Evolutionary conservation across 2,888 invertebrate genomes (phyloP), one percentile per base, ranked within the genome.

Genomic region (Osmoderma eremita): DNA sequence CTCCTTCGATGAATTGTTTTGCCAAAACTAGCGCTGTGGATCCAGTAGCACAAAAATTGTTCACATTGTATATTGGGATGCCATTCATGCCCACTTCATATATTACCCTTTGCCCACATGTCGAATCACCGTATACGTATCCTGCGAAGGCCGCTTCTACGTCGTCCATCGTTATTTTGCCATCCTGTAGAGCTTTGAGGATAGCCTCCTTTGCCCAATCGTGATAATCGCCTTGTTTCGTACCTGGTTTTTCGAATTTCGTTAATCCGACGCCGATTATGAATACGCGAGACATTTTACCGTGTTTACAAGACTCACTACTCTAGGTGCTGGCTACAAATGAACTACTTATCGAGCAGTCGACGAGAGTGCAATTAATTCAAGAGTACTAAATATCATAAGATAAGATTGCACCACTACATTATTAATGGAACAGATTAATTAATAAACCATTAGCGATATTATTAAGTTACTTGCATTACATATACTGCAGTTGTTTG

Each of bases 211-310:
- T 92, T n/a, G 93, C 97, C 88, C 98, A 90, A 74, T 96, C 91
- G 0, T 98, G 98, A 81, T 98, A 99, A 82, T 98, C 98, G 22
- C 39, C 50, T 54, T 90, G 86, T 65, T 89, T 84, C 50, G 86
- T 85, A 61, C 93, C 96, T 48, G 98, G 98, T 83, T 98, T 98
- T 78, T 95, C 92, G 84, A 99, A 99, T 86, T 97, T 97, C 70
- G 97, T 97, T 97, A 98, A 97, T 71, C 97, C 97, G 73, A 97
- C 97, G 71, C 97, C 98, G 76, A 97, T 88, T 63, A 97, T 95
- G 82, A 88, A 97, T 62, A 96, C 95, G 82, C 80, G 79, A 61
- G 75, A 79, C 82, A 83, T 82, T 76, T 75, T 77, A n/a, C n/a
- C n/a, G n/a, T n/a, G n/a, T n/a, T n/a, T n/a, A n/a, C n/a, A n/a